phyloP scores from a whole-genome alignment of 2,113 vertebrate species.

The Callospermophilus lateralis region DNA sequence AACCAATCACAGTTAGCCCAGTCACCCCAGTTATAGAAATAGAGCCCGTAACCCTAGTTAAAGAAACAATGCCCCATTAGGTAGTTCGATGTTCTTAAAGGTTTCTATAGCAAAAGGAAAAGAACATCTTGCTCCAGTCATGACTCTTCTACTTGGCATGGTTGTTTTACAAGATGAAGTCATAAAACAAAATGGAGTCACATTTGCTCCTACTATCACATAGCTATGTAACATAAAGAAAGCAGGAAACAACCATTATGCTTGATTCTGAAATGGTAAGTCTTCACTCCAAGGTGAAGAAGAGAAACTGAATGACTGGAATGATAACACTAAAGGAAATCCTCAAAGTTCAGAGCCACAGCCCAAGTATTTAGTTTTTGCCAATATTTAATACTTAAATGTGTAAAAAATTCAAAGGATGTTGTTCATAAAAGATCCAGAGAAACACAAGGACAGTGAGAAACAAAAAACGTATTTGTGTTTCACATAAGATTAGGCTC shows the following conservation, averaged over 20 bases:
- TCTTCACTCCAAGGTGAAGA: constrained; percentile 36
- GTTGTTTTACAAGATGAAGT: no score
- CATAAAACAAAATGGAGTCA: no score
- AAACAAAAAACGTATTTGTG: background rate
- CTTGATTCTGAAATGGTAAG: constrained; percentile 49
- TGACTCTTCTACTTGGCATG: no score
- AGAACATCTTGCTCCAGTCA: no score
- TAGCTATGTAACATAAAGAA: background rate
- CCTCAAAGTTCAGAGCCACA: background rate
- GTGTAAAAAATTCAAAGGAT: constrained; percentile 24
- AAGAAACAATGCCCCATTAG: no score
- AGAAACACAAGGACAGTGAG: background rate
- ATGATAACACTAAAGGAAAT: constrained; percentile 24
- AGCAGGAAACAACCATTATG: background rate
- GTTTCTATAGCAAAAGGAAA: no score
- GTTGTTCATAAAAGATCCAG: background rate
- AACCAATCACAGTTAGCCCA: no score
- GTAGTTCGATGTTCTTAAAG: no score
- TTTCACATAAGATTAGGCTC: background rate
- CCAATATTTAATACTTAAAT: constrained; percentile 9
- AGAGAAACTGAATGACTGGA: constrained; percentile 7
- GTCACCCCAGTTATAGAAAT: no score
- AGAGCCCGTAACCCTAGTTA: no score
- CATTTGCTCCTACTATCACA: no score
- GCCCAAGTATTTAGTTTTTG: background rate